Percentiles rank a stretch among this genome's conserved stretches.
Conservation (phyloP, 1,140 invertebrate species). For the Dinothrombium tinctorium region DNA sequence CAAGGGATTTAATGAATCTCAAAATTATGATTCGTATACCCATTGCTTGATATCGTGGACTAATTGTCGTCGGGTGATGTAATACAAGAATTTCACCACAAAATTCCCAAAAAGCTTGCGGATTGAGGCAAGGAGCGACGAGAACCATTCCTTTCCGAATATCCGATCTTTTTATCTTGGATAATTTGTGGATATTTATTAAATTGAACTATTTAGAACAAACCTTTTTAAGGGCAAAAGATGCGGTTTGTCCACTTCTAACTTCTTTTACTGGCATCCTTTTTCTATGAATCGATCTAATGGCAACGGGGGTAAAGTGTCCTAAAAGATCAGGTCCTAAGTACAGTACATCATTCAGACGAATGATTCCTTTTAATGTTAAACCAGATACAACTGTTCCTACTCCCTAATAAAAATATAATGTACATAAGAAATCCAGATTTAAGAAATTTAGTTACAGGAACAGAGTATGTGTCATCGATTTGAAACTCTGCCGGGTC, state of each 20-base stretch:
- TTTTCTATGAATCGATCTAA: constrained; percentile 93
- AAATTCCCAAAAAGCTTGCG: constrained; percentile 96
- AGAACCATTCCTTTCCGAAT: constrained; percentile 98
- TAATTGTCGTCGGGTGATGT: constrained; percentile 97
- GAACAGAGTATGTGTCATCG: constrained; percentile 94
- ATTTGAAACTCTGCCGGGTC: constrained; percentile 96
- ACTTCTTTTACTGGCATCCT: constrained; percentile 90
- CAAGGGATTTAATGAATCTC: constrained; percentile 4
- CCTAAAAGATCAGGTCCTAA: constrained; percentile 84
- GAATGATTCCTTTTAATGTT: constrained; percentile 68
- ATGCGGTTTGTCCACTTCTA: constrained; percentile 87
- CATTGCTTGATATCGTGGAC: constrained; percentile 94
- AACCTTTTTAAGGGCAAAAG: constrained; percentile 90
- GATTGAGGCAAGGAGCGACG: constrained; percentile 71
- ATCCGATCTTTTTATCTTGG: constrained; percentile 67
- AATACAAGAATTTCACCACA: constrained; percentile 93
- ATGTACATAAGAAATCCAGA: not conserved
- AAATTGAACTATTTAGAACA: not conserved
- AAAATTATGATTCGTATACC: constrained; percentile 29
- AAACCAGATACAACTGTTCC: constrained; percentile 78
- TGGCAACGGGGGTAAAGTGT: constrained; percentile 66
- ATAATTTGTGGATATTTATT: constrained; percentile 1
- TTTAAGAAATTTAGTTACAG: constrained; percentile 31
- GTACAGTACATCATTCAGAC: constrained; percentile 60
- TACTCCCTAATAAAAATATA: constrained; percentile 7